Evolutionary conservation across 2,113 vertebrate species (phyloP).

Genomic region (Eurystomus gularis): DNA sequence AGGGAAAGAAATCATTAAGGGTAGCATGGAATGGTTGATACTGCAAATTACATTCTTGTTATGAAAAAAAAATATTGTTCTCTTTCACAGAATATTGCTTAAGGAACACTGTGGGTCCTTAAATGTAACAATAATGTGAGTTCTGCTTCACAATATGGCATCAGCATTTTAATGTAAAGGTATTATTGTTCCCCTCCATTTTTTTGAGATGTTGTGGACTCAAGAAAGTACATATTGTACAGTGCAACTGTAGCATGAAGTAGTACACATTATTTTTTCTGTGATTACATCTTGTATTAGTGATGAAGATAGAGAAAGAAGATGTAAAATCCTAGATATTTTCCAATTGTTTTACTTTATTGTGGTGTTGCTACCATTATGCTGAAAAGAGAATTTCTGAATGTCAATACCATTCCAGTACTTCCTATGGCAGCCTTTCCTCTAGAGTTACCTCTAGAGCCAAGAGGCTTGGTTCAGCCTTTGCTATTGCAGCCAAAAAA

Average conservation of each 20-base stretch:
- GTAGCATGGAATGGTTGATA: not conserved
- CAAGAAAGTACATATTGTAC: not conserved
- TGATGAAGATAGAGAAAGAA: not conserved
- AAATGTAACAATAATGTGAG: not conserved
- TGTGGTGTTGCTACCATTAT: not conserved
- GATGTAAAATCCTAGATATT: not conserved
- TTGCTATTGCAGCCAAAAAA: conserved; percentile 39
- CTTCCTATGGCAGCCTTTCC: not conserved
- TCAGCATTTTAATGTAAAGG: not conserved
- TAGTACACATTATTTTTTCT: not conserved
- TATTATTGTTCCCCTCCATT: not conserved
- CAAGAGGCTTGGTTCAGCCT: not conserved
- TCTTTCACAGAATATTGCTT: not conserved
- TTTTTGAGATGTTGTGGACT: not conserved
- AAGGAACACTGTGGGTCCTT: not conserved
- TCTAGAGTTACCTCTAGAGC: not conserved
- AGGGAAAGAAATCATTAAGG: not conserved
- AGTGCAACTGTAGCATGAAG: not conserved
- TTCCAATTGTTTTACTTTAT: conserved; percentile 1
- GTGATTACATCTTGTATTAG: not conserved
- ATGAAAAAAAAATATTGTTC: not conserved
- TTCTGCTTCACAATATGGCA: not conserved
- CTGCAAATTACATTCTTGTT: not conserved
- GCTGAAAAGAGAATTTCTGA: not conserved
- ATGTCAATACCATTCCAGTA: not conserved